Evolutionary conservation across 1,140 invertebrate species (phyloP), one percentile per base, ranked within the genome.

Genomic region (Alviniconcha marisindica): DNA sequence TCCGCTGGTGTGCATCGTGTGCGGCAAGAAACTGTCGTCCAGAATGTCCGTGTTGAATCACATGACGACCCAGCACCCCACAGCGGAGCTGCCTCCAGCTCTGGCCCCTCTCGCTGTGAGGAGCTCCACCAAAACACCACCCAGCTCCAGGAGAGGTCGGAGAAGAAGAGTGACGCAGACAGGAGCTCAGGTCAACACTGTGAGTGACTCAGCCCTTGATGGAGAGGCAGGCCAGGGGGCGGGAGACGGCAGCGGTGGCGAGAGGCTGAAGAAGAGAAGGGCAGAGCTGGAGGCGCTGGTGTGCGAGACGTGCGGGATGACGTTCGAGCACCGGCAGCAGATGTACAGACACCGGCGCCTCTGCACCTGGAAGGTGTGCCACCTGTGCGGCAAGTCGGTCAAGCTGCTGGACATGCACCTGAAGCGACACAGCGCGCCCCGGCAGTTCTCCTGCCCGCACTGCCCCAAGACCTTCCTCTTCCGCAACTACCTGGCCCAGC

Each of bases 341-440:
- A 66, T 66, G 63, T n/a, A n/a, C n/a, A n/a, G n/a, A n/a, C n/a
- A n/a, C n/a, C 63, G 63, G 31, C 63, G 36, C 12, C 63, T 33
- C 63, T 33, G 36, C 12, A 12, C n/a, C 0, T 12, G 63, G 63
- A 33, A 66, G 63, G 36, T 66, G 63, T 66, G 63, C 63, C 63
- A 66, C 63, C 63, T 66, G 28, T 66, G 63, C 63, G 63, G 63
- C 1, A 31, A 33, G 31, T 33, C 63, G 12, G 28, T 66, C 63
- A 28, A 33, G 5, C 28, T 28, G 0, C 36, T 66, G 28, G 28
- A 33, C 18, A 33, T 33, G 12, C 63, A 66, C 63, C 31, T 66
- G 63, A 28, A 33, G n/a, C 63, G 63, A 2, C 63, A 66, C 63
- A 10, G 31, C 5, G 63, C 28, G n/a, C 28, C 31, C 28, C 63